Evolutionary conservation across 2,888 invertebrate genomes (phyloP).

Genomic region (Hirtodrosophila cameraria): DNA sequence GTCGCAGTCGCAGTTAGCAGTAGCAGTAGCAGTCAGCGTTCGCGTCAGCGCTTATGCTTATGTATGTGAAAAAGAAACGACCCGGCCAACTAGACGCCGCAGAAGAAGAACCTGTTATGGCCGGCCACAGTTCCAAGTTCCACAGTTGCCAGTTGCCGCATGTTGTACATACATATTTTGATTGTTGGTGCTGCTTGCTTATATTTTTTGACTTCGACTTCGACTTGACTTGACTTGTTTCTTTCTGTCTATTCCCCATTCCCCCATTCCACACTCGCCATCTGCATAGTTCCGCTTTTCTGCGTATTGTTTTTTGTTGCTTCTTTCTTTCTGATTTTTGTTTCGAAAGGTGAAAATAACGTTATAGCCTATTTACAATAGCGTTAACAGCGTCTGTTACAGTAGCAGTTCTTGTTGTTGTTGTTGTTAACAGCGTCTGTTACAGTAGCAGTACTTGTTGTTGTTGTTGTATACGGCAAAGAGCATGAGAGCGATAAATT

Average conservation of each 20-base stretch:
- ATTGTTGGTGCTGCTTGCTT: slow-evolving; percentile 33
- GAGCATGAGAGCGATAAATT: slow-evolving; percentile 9
- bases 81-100: slow-evolving; percentile 54
- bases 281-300: slow-evolving; percentile 56
- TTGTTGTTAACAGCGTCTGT: too few species aligned
- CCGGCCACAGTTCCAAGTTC: slow-evolving; percentile 26
- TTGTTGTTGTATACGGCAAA: too few species aligned
- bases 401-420: too few species aligned
- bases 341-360: slow-evolving; percentile 48
- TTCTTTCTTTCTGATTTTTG: slow-evolving; percentile 43
- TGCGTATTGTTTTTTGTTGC: too few species aligned
- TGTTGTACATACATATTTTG: slow-evolving; percentile 22
- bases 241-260: slow-evolving; percentile 29
- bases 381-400: too few species aligned
- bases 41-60: too few species aligned
- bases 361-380: too few species aligned
- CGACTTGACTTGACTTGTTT: slow-evolving; percentile 49
- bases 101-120: slow-evolving; percentile 74
- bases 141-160: slow-evolving; percentile 50
- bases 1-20: too few species aligned
- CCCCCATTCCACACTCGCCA: slow-evolving; percentile 18
- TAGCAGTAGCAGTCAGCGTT: too few species aligned
- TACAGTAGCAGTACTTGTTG: too few species aligned
- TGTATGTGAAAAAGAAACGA: slow-evolving; percentile 33
- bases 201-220: too few species aligned